A percentile compares a stretch with the other conserved stretches of the same genome.
These are phyloP conservation scores for Rachycentron canadum DNA, from an alignment of 2,797 vertebrate genomes.

Conservation along the genomic window DNA sequence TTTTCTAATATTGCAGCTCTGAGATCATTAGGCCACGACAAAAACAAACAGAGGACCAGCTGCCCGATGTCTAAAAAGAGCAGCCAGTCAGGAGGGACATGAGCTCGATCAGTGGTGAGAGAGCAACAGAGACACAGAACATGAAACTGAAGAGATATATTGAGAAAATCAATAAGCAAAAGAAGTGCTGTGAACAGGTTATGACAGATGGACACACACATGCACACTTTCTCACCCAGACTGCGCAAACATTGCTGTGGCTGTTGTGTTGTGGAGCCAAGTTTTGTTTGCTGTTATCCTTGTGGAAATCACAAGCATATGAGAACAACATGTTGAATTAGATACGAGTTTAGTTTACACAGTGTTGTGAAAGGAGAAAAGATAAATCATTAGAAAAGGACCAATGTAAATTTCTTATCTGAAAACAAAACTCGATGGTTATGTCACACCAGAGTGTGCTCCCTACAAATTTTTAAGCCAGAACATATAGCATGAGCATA, in stretches of 20 bases:
- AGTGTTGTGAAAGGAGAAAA: neutral
- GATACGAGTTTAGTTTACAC: slow-evolving; percentile 21
- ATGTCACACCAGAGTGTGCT: neutral
- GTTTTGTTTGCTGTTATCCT: slow-evolving; percentile 34
- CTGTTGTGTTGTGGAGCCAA: slow-evolving; percentile 40
- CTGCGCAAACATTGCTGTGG: slow-evolving; percentile 52
- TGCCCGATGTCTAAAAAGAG: slow-evolving; percentile 49
- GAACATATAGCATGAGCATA: slow-evolving; percentile 6
- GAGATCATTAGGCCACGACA: slow-evolving; percentile 37
- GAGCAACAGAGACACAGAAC: slow-evolving; percentile 55
- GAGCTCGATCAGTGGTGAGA: slow-evolving; percentile 55
- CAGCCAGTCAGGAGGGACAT: slow-evolving; percentile 51
- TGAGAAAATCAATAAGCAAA: slow-evolving; percentile 71
- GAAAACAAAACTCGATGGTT: neutral
- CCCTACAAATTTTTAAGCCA: neutral
- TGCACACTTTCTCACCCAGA: slow-evolving; percentile 41
- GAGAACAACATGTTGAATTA: slow-evolving; percentile 29
- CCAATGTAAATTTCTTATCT: neutral
- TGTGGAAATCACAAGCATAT: slow-evolving; percentile 36
- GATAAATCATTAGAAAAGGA: neutral
- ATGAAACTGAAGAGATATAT: slow-evolving; percentile 68
- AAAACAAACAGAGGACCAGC: slow-evolving; percentile 35
- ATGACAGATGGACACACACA: slow-evolving; percentile 62
- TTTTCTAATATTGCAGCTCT: slow-evolving; percentile 44
- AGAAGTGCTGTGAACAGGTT: slow-evolving; percentile 66